Evolutionary conservation across 2,113 vertebrate genomes (phyloP).

Genomic region (Siniperca knerii): DNA sequence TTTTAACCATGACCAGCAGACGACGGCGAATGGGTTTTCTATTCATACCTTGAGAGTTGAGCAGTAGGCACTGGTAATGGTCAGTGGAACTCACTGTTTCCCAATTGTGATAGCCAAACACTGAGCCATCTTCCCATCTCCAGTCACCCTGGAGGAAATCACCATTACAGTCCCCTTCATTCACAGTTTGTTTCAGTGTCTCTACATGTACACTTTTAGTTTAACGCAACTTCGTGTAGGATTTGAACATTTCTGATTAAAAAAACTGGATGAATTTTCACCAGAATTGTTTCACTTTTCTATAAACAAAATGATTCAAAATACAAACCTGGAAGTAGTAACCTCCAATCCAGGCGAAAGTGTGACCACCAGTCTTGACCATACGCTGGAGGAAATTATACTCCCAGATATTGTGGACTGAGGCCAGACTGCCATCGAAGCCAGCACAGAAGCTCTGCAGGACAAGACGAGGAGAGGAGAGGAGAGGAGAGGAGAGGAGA

Average conservation of each 20-base stretch:
- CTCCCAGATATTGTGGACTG: conserved; percentile 34
- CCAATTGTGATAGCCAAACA: background rate
- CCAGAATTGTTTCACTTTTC: background rate
- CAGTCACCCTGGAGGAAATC: conserved; percentile 14
- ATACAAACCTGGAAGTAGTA: conserved; percentile 45
- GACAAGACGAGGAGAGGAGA: background rate
- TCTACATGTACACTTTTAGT: background rate
- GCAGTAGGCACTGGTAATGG: conserved; percentile 9
- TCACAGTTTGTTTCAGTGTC: too few species aligned
- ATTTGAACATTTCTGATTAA: background rate
- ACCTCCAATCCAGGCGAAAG: conserved; percentile 44
- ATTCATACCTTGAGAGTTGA: conserved; percentile 26
- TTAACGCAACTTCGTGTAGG: background rate
- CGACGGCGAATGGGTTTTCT: background rate
- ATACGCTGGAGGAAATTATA: conserved; percentile 42
- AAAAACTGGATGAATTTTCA: background rate
- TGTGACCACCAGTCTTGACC: conserved; percentile 13
- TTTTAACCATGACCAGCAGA: too few species aligned
- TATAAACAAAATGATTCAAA: background rate
- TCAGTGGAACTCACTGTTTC: too few species aligned
- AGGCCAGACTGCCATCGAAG: conserved; percentile 36
- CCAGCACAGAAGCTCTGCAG: conserved; percentile 25
- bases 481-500: too few species aligned
- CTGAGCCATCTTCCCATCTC: conserved; percentile 48
- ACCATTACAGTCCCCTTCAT: too few species aligned